Conservation (phyloP, 2,888 invertebrate genomes). For the Bombyx huttoni region DNA sequence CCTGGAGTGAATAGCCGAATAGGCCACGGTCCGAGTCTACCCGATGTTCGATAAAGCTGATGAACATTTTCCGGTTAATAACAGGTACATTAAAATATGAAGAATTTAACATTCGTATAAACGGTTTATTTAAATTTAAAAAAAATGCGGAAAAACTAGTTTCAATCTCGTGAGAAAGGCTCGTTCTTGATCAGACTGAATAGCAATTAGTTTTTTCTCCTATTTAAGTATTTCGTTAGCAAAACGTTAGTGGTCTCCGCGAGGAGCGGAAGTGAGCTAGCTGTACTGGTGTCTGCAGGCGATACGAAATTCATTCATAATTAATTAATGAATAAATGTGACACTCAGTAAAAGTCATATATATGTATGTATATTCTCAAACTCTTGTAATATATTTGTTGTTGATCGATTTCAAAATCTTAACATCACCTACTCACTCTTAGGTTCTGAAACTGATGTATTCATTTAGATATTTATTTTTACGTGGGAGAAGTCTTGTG, state of each 20-base stretch:
- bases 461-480: no score
- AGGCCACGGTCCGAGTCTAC: neutral
- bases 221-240: neutral
- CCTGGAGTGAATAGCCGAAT: no score
- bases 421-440: no score
- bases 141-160: slow-evolving; percentile 1
- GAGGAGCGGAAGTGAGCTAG: neutral
- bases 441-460: no score
- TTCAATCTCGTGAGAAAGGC: slow-evolving; percentile 1
- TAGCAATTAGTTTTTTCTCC: neutral
- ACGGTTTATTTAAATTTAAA: neutral
- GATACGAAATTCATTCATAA: neutral
- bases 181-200: neutral
- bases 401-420: no score
- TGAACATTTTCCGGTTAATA: slow-evolving; percentile 1
- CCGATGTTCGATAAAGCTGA: neutral
- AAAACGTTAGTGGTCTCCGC: neutral
- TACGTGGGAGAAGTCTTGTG: no score
- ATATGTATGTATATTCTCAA: neutral
- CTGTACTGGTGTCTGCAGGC: neutral
- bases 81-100: slow-evolving; percentile 1
- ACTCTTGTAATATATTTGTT: no score
- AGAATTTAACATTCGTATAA: neutral
- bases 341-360: neutral
- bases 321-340: neutral